These are phyloP conservation scores for Danionella dracula DNA, from an alignment of 2,797 vertebrate species.

Conservation along the genomic window DNA sequence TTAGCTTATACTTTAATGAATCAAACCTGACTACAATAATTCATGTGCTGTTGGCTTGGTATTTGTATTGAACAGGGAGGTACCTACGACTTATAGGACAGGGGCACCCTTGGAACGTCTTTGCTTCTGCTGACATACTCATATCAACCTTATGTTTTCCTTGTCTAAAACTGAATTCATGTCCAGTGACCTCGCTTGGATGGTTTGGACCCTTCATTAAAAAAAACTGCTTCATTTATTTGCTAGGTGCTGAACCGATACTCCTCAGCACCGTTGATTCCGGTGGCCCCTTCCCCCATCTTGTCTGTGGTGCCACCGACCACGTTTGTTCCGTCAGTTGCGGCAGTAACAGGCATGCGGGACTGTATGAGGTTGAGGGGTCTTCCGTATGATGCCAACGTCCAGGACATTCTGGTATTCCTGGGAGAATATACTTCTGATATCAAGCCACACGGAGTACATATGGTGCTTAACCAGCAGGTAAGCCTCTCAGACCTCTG, in stretches of 20 bases:
- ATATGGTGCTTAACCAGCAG: slow-evolving; percentile 98
- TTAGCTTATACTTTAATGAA: no score
- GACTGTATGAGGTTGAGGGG: slow-evolving; percentile 89
- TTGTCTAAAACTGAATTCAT: no score
- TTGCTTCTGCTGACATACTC: no score
- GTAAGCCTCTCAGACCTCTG: slow-evolving; percentile 52
- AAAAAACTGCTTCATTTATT: neutral
- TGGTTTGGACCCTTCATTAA: neutral
- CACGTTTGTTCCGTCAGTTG: slow-evolving; percentile 76
- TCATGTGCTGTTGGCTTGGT: no score
- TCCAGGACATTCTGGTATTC: slow-evolving; percentile 93
- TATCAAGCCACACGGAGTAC: slow-evolving; percentile 90
- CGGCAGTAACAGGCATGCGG: slow-evolving; percentile 61
- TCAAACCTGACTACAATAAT: no score
- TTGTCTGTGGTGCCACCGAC: slow-evolving; percentile 74
- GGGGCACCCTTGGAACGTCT: no score
- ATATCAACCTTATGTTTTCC: no score
- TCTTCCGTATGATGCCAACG: slow-evolving; percentile 88
- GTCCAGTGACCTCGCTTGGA: no score
- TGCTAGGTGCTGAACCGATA: slow-evolving; percentile 89
- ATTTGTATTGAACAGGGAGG: no score
- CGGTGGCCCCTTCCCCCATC: slow-evolving; percentile 71
- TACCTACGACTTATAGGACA: no score
- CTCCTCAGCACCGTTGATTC: slow-evolving; percentile 84
- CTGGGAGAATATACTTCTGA: slow-evolving; percentile 89